Base-by-base conservation (phyloP, 2,797 vertebrate species). In the Vespertilio murinus region DNA sequence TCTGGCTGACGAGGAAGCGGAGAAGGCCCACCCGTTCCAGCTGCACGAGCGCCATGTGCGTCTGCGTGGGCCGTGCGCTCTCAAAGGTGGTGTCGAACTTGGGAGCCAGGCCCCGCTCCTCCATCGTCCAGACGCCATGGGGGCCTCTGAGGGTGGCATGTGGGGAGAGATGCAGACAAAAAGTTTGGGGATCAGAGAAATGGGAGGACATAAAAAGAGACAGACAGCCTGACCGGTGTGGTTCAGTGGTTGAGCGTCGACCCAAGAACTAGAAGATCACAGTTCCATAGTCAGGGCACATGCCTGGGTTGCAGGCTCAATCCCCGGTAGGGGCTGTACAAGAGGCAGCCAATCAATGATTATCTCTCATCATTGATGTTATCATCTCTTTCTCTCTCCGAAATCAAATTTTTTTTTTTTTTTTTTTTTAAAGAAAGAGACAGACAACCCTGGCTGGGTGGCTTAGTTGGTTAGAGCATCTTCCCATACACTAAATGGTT, bases 41-140 rank as follows among this genome's bases (percentile, higher is more conserved):
- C 87, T 98, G 99, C 94, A 99, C 97, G 47, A 99, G 98, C 0
- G 99, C 99, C 99, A 99, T 98, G 98, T 99, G 99, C 23, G 99
- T 99, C 92, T 98, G 95, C 30, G 99, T 99, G 74, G 99, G 99
- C n/a, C 96, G 97, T 0, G 99, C 99, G 0, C 97, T 99, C 98
- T 99, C 99, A 9, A 99, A 99, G 0, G 99, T 99, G 40, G 98
- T 99, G 94, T 99, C 98, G 4, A 99, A 99, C 93, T 98, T 99
- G 67, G 99, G 99, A 3, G 98, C 96, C 97, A 99, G 98, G 3
- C 99, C 99, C 74, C 97, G 99, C 97, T 99, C 98, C 85, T 99
- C 99, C 98, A 99, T 98, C 0, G 99, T 99, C 99, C 99, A 99
- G 42, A 99, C 99, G 0, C 99, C 99, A 67, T 99, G 99, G 33